Evolutionary conservation across 2,888 invertebrate genomes (phyloP).

Genomic region (Tenthredo notha): DNA sequence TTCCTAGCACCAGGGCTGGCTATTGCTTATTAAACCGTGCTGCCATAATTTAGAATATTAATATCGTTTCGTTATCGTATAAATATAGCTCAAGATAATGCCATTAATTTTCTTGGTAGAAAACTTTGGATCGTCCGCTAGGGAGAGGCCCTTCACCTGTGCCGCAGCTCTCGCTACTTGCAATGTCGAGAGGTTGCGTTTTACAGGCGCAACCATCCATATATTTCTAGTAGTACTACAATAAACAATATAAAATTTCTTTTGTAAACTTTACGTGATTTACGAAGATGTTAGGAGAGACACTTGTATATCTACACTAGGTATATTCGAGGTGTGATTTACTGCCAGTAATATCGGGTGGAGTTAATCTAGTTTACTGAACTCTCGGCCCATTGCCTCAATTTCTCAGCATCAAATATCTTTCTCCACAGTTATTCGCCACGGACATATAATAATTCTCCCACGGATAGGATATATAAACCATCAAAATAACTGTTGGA

Average conservation of each 20-base stretch:
- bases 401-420: conserved; percentile 40
- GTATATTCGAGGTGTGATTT: conserved; percentile 27
- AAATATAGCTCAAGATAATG: background rate
- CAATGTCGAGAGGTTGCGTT: conserved; percentile 29
- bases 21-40: conserved; percentile 45
- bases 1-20: conserved; percentile 26
- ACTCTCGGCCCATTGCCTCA: conserved; percentile 26
- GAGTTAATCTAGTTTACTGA: conserved; percentile 37
- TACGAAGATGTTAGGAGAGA: background rate
- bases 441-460: conserved; percentile 62
- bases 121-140: background rate
- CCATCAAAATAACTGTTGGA: conserved; percentile 63
- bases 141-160: conserved; percentile 19
- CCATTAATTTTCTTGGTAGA: background rate
- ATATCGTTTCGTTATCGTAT: conserved; percentile 30
- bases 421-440: conserved; percentile 57
- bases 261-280: background rate
- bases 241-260: background rate
- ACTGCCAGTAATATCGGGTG: background rate
- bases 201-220: conserved; percentile 3
- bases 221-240: background rate
- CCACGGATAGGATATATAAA: conserved; percentile 51
- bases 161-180: conserved; percentile 27
- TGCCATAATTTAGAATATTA: conserved; percentile 34
- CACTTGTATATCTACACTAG: background rate